Percentiles rank a stretch among this genome's conserved stretches.
These are phyloP conservation scores for Balanococcus diminutus DNA, from an alignment of 2,888 invertebrate species.

Conservation along the genomic window DNA sequence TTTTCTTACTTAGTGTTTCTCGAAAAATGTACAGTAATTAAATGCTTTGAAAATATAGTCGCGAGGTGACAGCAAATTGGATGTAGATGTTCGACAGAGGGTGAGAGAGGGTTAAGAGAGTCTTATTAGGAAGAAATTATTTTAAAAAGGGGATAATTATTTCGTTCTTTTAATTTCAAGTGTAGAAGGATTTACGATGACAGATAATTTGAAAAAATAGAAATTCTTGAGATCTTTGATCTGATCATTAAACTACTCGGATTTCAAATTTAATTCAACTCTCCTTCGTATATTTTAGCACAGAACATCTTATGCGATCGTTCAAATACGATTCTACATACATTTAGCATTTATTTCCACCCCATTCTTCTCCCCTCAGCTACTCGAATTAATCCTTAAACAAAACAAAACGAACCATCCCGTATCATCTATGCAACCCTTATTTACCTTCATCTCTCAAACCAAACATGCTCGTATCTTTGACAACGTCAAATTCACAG, in stretches of 20 bases:
- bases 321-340: background rate
- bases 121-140: background rate
- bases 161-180: background rate
- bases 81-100: background rate
- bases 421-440: background rate
- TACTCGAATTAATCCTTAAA: background rate
- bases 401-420: background rate
- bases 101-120: background rate
- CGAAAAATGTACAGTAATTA: background rate
- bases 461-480: background rate
- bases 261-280: too few species aligned
- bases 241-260: background rate
- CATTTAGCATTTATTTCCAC: background rate
- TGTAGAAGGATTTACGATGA: background rate
- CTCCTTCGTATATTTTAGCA: too few species aligned
- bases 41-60: background rate
- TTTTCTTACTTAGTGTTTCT: background rate
- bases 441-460: background rate
- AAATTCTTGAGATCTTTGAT: background rate
- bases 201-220: background rate
- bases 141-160: background rate
- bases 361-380: background rate
- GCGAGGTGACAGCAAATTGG: background rate
- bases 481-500: background rate
- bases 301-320: too few species aligned